These are phyloP conservation scores for Drosophila asahinai DNA, from an alignment of 1,140 invertebrate genomes.

Conservation along the genomic window DNA sequence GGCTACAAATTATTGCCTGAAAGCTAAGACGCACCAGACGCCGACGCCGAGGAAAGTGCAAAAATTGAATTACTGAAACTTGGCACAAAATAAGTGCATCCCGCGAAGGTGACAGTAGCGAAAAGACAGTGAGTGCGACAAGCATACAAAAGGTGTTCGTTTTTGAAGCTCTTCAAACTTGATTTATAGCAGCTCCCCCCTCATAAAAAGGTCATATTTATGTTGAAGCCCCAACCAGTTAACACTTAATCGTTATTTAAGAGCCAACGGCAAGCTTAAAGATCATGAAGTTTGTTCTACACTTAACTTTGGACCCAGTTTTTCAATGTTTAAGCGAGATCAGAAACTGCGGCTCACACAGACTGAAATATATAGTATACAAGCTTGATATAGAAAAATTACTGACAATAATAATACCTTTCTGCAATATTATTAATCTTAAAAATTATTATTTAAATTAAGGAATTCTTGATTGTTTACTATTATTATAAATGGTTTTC, in stretches of 20 bases:
- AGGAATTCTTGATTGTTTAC: no score
- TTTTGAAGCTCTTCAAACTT: conserved; percentile 1
- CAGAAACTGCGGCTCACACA: neutral
- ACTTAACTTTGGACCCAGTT: neutral
- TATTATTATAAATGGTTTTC: no score
- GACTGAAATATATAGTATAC: neutral
- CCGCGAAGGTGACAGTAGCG: conserved; percentile 20
- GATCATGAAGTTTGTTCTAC: neutral
- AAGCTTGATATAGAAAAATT: neutral
- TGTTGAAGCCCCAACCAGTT: neutral
- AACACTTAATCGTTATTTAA: conserved; percentile 7
- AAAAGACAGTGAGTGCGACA: conserved; percentile 20
- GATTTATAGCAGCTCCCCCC: conserved; percentile 10
- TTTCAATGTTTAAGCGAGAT: neutral
- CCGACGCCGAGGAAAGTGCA: conserved; percentile 29
- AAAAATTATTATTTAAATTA: no score
- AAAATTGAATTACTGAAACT: conserved; percentile 44
- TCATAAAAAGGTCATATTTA: conserved; percentile 14
- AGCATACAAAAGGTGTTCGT: neutral
- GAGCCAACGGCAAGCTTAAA: conserved; percentile 6
- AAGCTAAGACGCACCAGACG: conserved; percentile 11
- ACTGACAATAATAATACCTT: no score
- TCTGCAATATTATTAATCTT: no score
- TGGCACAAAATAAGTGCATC: conserved; percentile 36
- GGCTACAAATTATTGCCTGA: conserved; percentile 25